phyloP scores from a whole-genome alignment of 2,888 invertebrate genomes.

The Melitaea athalia region DNA sequence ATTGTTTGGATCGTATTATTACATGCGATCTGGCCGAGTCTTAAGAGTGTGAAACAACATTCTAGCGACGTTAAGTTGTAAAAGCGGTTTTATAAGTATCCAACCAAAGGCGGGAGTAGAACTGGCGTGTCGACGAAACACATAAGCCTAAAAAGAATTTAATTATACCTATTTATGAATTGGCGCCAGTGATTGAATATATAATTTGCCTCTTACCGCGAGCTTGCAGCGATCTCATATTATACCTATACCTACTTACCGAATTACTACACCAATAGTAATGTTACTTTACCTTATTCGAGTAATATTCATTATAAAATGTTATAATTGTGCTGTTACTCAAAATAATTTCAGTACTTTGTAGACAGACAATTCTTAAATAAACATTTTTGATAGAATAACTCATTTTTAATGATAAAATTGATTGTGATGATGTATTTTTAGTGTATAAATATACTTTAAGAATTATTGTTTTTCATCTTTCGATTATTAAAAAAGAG shows the following conservation, averaged over 20 bases:
- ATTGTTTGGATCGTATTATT: not conserved
- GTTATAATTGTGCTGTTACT: conserved; percentile 21
- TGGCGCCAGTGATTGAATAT: not conserved
- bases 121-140: not conserved
- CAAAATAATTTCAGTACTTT: conserved; percentile 26
- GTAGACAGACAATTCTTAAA: not conserved
- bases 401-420: too few relatives aligned
- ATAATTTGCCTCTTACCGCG: conserved; percentile 18
- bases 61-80: not conserved
- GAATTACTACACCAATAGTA: conserved; percentile 24
- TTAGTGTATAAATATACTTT: too few relatives aligned
- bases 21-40: conserved; percentile 25
- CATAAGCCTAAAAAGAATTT: not conserved
- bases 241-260: conserved; percentile 23
- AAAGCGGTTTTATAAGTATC: not conserved
- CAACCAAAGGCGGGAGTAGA: not conserved
- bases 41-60: conserved; percentile 25
- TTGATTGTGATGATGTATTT: too few relatives aligned
- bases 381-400: not conserved
- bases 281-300: conserved; percentile 38
- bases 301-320: conserved; percentile 7
- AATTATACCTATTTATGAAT: too few relatives aligned
- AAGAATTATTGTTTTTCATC: too few relatives aligned
- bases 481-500: too few relatives aligned
- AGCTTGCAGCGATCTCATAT: conserved; percentile 52